phyloP scores from a whole-genome alignment of 2,797 vertebrate genomes.

The Rhinogobio ventralis region DNA sequence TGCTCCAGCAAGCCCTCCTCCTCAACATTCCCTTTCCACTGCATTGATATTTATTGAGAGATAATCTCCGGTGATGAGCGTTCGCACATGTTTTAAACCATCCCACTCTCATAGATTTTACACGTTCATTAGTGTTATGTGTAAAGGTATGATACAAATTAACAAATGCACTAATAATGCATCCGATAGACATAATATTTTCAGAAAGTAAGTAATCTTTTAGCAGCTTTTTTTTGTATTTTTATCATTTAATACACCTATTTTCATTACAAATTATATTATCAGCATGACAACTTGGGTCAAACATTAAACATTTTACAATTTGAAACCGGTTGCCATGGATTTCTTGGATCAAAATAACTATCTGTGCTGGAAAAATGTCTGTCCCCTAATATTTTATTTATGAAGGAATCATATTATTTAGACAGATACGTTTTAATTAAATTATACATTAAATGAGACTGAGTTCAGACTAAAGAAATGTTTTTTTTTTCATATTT shows the following conservation, averaged over 20 bases:
- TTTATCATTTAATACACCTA: background rate
- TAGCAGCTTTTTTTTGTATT: background rate
- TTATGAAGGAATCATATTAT: background rate
- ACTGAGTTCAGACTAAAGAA: background rate
- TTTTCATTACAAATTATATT: background rate
- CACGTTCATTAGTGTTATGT: constrained; percentile 41
- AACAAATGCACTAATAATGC: constrained; percentile 17
- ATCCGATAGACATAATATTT: constrained; percentile 43
- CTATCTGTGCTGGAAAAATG: background rate
- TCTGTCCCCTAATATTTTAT: background rate
- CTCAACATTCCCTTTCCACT: constrained; percentile 55
- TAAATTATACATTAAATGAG: background rate
- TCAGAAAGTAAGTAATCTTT: background rate
- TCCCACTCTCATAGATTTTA: constrained; percentile 27
- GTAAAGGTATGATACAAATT: constrained; percentile 31
- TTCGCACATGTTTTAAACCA: constrained; percentile 57
- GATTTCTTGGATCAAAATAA: background rate
- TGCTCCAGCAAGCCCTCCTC: constrained; percentile 74
- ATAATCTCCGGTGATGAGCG: constrained; percentile 60
- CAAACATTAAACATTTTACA: background rate
- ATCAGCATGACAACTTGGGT: background rate
- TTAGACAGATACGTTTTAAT: background rate
- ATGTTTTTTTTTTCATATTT: background rate
- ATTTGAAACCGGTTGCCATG: background rate
- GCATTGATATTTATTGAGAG: constrained; percentile 57